Evolutionary conservation across 2,888 invertebrate genomes (phyloP), one percentile per base, ranked within the genome.

Genomic region (Melolontha melolontha): DNA sequence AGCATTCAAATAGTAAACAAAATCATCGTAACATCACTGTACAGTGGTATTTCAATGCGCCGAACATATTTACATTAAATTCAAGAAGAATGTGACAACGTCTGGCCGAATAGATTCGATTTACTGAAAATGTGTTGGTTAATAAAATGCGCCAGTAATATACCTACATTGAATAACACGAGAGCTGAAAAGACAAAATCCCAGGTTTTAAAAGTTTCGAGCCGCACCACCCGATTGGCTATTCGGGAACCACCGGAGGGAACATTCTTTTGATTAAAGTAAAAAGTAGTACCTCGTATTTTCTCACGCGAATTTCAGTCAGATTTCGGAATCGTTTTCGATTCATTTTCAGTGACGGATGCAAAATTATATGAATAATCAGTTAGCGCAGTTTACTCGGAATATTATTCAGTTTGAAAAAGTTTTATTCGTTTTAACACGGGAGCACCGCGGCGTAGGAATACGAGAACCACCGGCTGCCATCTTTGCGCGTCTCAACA

Each of bases 401-500:
- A 1, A 27, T 40, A 34, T 17, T 17, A 5, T 22, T 27, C 6
- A 17, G 17, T 49, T 59, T 5, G 11, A 27, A 34, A 27, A 42
- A 50, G 64, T 22, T 57, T 57, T 52, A 50, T 55, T 14, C 14
- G 52, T 29, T 8, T 42, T 54, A 51, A 42, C 14, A 41, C 27
- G n/a, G 27, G 66, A 49, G 55, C 47, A 42, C 57, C 59, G 40
- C 39, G 66, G 81, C 81, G 82, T 80, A 82, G 79, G 78, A 79
- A 78, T 76, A 77, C 74, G 72, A 70, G 69, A 73, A 73, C 76
- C 73, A 72, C 71, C 70, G 76, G 76, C 79, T 76, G 82, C 83
- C 83, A 83, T 83, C 77, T 82, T 82, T 77, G 77, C 76, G 79
- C 78, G 79, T 78, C 75, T 75, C 71, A 72, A 78, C 79, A 80